Base-by-base conservation (phyloP, 2,797 vertebrate species). In the Varecia variegata region DNA sequence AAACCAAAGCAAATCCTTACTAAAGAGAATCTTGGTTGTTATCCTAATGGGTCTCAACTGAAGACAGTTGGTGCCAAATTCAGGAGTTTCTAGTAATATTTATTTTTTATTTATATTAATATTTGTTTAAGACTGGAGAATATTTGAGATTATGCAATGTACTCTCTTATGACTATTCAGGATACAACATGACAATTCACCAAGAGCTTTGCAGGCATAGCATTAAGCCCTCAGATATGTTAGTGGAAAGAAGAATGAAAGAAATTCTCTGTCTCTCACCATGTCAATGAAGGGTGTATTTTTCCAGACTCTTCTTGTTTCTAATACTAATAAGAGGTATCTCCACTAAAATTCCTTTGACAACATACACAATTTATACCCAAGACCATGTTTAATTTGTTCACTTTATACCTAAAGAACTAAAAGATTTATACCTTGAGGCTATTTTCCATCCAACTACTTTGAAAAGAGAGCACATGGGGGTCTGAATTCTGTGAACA, bases 121-220 rank as follows among this genome's bases (percentile, higher is more conserved):
- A 52, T 83, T 71, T 3, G 14, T 32, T 56, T 65, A 93, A 88
- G 25, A 65, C 56, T 70, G 10, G 2, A 54, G 12, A 76, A 85
- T 62, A 79, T 50, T 94, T 96, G 38, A 54, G 87, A 85, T 92
- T 89, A 89, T 90, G 12, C 14, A 54, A 47, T 52, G 60, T 60
- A 70, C 4, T 2, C 12, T 40, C 7, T 65, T 3, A 68, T 80
- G 52, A 85, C 30, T 84, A 56, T 56, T 85, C 20, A 85, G 21
- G 43, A 43, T 60, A 50, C 30, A 88, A 23, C 23, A 13, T 47
- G 20, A 83, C 86, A 94, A 91, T 71, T 96, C 54, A 32, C 45
- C 73, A 82, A 85, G 30, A 95, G 8, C 35, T 84, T 92, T 88
- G 17, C 27, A 81, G 7, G 20, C 50, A 62, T 77, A 47, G 6